phyloP scores from a whole-genome alignment of 2,888 invertebrate genomes.

The Chironomus tentans region DNA sequence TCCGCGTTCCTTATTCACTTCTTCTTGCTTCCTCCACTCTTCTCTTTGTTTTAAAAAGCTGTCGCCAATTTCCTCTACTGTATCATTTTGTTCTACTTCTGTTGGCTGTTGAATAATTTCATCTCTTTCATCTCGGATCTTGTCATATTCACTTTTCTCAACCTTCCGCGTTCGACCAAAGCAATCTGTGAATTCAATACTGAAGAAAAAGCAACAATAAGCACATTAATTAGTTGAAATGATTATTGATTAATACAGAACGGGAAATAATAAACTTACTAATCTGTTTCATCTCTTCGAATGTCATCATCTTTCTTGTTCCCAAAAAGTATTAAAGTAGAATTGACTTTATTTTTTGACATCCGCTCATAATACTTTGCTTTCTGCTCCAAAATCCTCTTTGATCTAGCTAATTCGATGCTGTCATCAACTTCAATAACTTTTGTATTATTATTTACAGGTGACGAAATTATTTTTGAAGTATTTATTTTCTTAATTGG shows the following conservation, averaged over 20 bases:
- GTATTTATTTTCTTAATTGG: conserved; percentile 34
- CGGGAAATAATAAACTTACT: conserved; percentile 38
- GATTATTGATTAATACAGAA: no score
- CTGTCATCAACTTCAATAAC: conserved; percentile 37
- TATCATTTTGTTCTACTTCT: neutral
- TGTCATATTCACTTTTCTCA: conserved; percentile 62
- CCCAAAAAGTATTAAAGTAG: conserved; percentile 38
- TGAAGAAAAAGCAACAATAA: conserved; percentile 37
- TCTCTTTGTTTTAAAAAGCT: conserved; percentile 13
- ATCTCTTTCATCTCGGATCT: conserved; percentile 55
- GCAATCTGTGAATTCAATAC: conserved; percentile 84
- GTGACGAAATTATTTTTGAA: neutral
- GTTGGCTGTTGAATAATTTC: conserved; percentile 35
- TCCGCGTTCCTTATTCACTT: conserved; percentile 58
- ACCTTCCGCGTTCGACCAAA: conserved; percentile 81
- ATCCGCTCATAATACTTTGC: conserved; percentile 42
- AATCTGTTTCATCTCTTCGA: conserved; percentile 46
- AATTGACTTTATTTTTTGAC: conserved; percentile 38
- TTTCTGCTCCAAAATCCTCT: conserved; percentile 42
- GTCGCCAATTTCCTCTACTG: neutral
- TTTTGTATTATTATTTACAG: conserved; percentile 10
- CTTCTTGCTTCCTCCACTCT: conserved; percentile 80
- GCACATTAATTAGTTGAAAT: neutral
- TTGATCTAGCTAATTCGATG: conserved; percentile 40
- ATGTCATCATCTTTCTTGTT: conserved; percentile 37